Conservation (phyloP, 2,113 vertebrate species). For the Salvator merianae region DNA sequence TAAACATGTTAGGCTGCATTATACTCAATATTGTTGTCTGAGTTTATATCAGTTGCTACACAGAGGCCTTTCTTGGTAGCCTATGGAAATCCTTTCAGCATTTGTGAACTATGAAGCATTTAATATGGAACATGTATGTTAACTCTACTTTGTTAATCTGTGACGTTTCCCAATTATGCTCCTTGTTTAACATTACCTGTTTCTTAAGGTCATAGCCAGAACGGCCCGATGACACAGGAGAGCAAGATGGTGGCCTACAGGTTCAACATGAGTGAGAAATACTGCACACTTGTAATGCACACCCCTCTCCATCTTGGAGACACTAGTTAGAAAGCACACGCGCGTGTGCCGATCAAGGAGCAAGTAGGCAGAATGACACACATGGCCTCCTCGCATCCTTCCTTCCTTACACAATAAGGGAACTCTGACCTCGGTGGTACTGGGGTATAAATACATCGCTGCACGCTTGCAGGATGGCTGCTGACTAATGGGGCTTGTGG, state of each 20-base stretch:
- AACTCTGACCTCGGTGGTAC: neutral
- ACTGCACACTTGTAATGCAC: no score
- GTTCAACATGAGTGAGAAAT: neutral
- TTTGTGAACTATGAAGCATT: neutral
- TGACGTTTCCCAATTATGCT: neutral
- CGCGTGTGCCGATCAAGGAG: constrained; percentile 10
- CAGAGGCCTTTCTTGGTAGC: no score
- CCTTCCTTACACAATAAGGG: constrained; percentile 7
- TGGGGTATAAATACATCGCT: neutral
- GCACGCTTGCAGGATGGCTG: neutral
- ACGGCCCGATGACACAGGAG: neutral
- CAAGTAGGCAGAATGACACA: neutral
- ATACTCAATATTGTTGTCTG: neutral
- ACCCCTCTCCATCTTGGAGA: neutral
- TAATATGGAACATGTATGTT: neutral
- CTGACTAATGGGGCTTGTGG: constrained; percentile 3
- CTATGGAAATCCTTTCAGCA: neutral
- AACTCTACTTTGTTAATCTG: no score
- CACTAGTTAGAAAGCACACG: neutral
- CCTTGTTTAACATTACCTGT: neutral
- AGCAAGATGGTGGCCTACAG: no score
- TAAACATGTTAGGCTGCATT: neutral
- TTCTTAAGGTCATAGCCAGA: neutral
- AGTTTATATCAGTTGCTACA: no score
- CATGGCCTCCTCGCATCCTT: neutral